Conservation (phyloP, 2,797 vertebrate genomes). For the Crocidura indochinensis region DNA sequence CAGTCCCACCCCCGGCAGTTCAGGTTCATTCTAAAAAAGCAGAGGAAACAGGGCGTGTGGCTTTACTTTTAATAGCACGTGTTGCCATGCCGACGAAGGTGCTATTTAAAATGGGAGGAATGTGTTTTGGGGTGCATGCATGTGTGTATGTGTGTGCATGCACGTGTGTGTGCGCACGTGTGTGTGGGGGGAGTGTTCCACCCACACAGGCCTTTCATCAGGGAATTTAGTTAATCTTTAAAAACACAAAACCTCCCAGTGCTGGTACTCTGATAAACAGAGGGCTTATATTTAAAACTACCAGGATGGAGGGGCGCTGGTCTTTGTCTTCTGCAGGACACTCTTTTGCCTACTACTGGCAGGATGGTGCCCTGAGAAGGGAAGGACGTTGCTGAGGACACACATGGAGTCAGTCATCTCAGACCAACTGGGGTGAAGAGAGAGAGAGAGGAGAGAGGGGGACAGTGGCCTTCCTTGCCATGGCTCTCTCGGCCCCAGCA, state of each 20-base stretch:
- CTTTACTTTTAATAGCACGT: slow-evolving; percentile 81
- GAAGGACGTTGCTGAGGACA: no score
- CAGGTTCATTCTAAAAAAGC: slow-evolving; percentile 81
- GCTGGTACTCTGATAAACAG: slow-evolving; percentile 12
- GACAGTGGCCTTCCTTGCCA: rapidly evolving
- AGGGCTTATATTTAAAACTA: slow-evolving; percentile 35
- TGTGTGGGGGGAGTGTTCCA: slow-evolving; percentile 73
- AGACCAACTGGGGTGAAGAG: neutral
- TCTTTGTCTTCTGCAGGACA: no score
- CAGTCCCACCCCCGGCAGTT: slow-evolving; percentile 53
- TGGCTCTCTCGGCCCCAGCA: neutral
- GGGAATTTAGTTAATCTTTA: slow-evolving; percentile 73
- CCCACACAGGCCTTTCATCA: slow-evolving; percentile 80
- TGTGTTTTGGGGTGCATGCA: no score
- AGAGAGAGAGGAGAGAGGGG: neutral
- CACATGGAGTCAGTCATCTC: neutral
- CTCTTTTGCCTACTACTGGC: no score
- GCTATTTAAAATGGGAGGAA: slow-evolving; percentile 73
- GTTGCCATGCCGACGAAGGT: slow-evolving; percentile 84
- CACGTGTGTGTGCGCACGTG: no score
- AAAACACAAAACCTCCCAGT: slow-evolving; percentile 62
- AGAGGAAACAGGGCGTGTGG: slow-evolving; percentile 60
- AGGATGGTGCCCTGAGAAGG: no score
- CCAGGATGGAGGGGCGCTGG: neutral
- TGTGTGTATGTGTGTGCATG: neutral